Base-by-base conservation (phyloP, 2,888 invertebrate species). In the Eupithecia pulchellata region DNA sequence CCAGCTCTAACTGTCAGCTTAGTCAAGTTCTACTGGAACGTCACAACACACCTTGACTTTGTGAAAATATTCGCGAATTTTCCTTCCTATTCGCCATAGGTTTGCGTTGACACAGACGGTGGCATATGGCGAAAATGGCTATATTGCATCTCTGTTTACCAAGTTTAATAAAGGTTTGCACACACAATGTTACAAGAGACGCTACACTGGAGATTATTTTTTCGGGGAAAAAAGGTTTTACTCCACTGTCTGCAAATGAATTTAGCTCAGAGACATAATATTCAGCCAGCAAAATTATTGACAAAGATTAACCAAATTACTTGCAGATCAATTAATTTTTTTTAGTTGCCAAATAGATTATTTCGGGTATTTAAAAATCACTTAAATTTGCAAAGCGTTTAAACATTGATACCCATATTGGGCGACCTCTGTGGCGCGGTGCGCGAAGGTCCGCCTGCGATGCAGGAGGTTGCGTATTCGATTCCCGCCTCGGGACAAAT, bases 101-200 rank as follows among this genome's bases (percentile, higher is more conserved):
- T 69, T 69, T 64, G 71, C 72, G 69, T 75, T 72, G 71, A 75
- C 72, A 75, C 76, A 70, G 67, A 73, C 52, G 71, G 74, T 64
- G 60, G 75, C 76, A 74, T 73, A 73, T 76, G 76, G 69, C 65
- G 68, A 72, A 75, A 78, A 78, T 76, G 75, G 71, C 74, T 74
- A 69, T 71, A 74, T 74, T 74, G 76, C 72, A 62, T 71, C 65
- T 27, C 60, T 76, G 69, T 76, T 75, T 78, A 78, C 74, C 73
- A 47, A 55, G 36, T 67, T 66, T 64, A 39, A 67, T 73, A 73
- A 73, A 69, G 73, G 69, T 42, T 64, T 42, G 67, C 25, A 36
- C 67, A 73, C 39, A 65, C 62, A 11, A 63, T 55, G 32, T 20
- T n/a, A 32, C 61, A 61, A 61, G n/a, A n/a, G n/a, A n/a, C n/a